Evolutionary conservation across 1,140 invertebrate genomes (phyloP).

Genomic region (Procambarus virginalis): DNA sequence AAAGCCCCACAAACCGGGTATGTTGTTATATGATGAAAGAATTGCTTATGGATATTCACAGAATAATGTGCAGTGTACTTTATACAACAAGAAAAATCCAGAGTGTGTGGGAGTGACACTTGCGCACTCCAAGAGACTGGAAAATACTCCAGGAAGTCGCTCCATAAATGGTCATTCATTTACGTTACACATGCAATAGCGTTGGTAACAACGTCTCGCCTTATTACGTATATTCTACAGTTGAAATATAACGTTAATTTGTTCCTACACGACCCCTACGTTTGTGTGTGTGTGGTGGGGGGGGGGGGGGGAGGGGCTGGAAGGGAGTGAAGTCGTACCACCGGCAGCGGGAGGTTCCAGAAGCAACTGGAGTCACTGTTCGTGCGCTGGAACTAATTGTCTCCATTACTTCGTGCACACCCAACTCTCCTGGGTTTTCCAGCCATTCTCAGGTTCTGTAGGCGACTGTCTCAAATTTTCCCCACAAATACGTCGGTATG

Average conservation of each 20-base stretch:
- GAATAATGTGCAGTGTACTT: background rate
- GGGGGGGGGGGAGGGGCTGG: background rate
- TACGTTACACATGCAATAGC: background rate
- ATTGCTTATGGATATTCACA: background rate
- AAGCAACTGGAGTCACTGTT: constrained; percentile 60
- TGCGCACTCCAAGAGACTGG: background rate
- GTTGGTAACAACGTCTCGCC: background rate
- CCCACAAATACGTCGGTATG: too few species aligned
- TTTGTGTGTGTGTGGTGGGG: background rate
- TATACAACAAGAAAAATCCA: background rate
- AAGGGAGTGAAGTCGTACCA: constrained; percentile 21
- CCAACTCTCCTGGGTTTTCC: constrained; percentile 13
- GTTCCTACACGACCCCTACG: too few species aligned
- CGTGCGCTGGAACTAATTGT: constrained; percentile 57
- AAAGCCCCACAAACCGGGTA: background rate
- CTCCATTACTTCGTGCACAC: constrained; percentile 35
- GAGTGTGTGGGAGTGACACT: background rate
- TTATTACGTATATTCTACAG: background rate
- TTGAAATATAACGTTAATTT: too few species aligned
- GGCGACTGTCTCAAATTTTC: background rate
- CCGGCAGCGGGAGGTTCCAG: constrained; percentile 27
- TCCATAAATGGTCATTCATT: background rate
- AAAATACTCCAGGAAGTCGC: background rate
- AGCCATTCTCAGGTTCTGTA: background rate
- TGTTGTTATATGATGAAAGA: background rate